phyloP scores from a whole-genome alignment of 2,797 vertebrate genomes.

The Notolabrus celidotus region DNA sequence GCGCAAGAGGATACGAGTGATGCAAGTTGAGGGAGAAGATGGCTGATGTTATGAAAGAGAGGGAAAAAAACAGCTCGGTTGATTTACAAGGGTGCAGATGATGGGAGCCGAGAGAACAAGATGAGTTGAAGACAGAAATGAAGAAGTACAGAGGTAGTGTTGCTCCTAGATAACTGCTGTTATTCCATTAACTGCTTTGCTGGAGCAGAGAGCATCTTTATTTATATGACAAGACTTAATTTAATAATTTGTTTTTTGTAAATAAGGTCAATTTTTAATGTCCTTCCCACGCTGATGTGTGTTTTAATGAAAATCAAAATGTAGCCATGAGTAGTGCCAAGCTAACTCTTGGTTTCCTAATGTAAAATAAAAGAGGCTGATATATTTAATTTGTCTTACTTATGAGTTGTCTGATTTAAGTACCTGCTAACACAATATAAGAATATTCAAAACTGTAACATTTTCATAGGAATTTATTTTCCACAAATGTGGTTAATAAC shows the following conservation, averaged over 20 bases:
- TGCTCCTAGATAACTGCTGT: constrained; percentile 55
- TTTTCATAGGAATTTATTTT: no score
- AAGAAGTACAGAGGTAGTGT: background rate
- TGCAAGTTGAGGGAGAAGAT: constrained; percentile 34
- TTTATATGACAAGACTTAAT: background rate
- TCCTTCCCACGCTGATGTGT: no score
- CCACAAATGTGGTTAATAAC: no score
- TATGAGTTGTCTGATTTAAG: no score
- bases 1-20: constrained; percentile 44
- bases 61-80: background rate
- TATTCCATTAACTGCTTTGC: constrained; percentile 49
- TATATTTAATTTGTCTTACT: no score
- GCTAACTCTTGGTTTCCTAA: no score
- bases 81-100: constrained; percentile 18
- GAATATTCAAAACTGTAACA: no score
- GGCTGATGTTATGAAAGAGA: constrained; percentile 1
- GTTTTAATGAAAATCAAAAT: no score
- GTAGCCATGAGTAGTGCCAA: no score
- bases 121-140: constrained; percentile 1
- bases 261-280: no score
- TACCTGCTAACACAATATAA: no score
- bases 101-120: constrained; percentile 1
- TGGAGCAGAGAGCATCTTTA: constrained; percentile 16
- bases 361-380: no score
- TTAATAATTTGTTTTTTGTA: background rate